Evolutionary conservation across 2,888 invertebrate genomes (phyloP).

Genomic region (Polydrusus pterygomalis): DNA sequence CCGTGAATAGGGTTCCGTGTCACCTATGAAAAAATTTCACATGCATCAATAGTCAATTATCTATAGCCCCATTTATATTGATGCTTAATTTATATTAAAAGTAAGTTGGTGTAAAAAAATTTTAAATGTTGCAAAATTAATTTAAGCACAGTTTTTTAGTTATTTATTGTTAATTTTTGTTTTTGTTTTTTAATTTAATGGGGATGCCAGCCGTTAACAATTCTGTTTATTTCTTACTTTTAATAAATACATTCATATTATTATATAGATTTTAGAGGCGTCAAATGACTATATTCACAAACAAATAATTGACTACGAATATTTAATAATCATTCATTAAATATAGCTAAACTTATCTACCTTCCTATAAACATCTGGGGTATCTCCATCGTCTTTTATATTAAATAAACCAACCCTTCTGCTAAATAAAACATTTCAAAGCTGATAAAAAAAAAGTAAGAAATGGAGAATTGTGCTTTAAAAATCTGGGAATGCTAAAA

Average conservation of each 20-base stretch:
- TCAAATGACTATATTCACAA: too few species aligned
- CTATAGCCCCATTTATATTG: neutral
- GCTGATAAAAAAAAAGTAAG: too few species aligned
- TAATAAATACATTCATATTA: neutral
- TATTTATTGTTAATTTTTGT: neutral
- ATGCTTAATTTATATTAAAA: neutral
- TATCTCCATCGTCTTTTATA: too few species aligned
- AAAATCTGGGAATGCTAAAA: neutral
- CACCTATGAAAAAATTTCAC: too few species aligned
- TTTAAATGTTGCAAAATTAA: constrained; percentile 7
- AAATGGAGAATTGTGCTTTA: neutral
- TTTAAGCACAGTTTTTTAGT: neutral
- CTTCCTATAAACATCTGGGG: too few species aligned
- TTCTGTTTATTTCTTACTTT: neutral
- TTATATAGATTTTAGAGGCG: neutral
- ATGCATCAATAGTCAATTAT: too few species aligned
- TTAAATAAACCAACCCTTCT: too few species aligned
- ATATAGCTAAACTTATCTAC: too few species aligned
- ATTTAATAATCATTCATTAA: too few species aligned
- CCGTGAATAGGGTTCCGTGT: too few species aligned
- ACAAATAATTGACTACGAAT: too few species aligned
- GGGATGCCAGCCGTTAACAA: neutral
- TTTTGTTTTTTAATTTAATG: neutral
- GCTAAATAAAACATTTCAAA: too few species aligned
- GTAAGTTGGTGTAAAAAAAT: neutral